Percentiles rank a stretch among this genome's conserved stretches.
Evolutionary conservation across 2,888 invertebrate species (phyloP).

Genomic region (Ceratothoa steindachneri): DNA sequence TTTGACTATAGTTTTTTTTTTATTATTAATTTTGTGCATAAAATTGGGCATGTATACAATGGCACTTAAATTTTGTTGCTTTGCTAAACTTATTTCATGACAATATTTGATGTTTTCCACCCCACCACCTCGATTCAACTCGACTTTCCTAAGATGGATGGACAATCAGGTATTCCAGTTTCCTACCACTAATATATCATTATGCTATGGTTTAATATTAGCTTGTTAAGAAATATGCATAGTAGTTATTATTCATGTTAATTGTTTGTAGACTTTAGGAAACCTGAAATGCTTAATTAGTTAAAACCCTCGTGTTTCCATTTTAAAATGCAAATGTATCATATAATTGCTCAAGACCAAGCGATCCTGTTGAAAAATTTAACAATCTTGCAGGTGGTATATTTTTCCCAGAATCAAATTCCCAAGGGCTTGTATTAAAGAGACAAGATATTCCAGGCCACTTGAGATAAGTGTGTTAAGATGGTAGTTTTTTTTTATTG

Average conservation of each 20-base stretch:
- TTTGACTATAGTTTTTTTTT: too few relatives aligned
- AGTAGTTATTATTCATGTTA: background rate
- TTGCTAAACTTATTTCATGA: background rate
- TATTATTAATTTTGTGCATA: too few relatives aligned
- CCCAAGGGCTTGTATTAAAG: background rate
- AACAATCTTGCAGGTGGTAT: too few relatives aligned
- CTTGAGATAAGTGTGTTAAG: background rate
- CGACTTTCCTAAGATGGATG: too few relatives aligned
- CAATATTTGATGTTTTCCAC: background rate
- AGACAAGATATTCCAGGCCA: background rate
- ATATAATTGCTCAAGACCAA: background rate
- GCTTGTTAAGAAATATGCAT: background rate
- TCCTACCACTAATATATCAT: background rate
- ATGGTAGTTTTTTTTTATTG: too few relatives aligned
- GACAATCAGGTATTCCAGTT: background rate
- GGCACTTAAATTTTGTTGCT: background rate
- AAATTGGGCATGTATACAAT: too few relatives aligned
- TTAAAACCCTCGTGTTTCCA: background rate
- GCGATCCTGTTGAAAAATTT: background rate
- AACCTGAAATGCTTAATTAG: background rate
- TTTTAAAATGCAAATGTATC: background rate
- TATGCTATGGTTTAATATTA: background rate
- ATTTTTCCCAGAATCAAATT: background rate
- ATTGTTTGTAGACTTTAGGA: background rate
- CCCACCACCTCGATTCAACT: background rate